These are phyloP conservation scores for Drosophila parvula DNA, from an alignment of 1,140 invertebrate species.

Conservation along the genomic window DNA sequence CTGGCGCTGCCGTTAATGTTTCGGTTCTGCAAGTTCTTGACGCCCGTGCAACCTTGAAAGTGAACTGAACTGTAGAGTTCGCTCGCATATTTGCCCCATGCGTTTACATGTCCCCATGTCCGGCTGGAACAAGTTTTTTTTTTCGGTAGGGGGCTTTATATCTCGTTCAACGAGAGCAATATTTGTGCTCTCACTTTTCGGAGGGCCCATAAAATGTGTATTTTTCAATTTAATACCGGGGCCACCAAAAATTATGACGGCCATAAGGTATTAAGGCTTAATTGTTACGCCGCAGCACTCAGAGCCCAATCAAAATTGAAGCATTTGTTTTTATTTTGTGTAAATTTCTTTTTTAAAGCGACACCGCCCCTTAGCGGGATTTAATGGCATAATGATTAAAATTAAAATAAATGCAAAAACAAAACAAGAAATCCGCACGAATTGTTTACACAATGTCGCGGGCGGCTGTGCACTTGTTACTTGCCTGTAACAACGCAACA, in stretches of 20 bases:
- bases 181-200: conserved; percentile 42
- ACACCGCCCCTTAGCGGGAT: conserved; percentile 14
- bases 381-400: conserved; percentile 55
- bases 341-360: conserved; percentile 18
- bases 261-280: conserved; percentile 22
- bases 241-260: conserved; percentile 25
- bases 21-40: conserved; percentile 65
- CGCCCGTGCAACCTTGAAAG: conserved; percentile 69
- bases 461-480: conserved; percentile 48
- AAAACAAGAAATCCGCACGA: conserved; percentile 36
- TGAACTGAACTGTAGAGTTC: conserved; percentile 57
- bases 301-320: conserved; percentile 27
- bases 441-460: conserved; percentile 59
- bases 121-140: conserved; percentile 48
- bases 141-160: neutral
- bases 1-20: conserved; percentile 42
- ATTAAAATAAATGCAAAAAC: conserved; percentile 40
- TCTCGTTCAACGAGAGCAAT: conserved; percentile 32
- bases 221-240: conserved; percentile 15
- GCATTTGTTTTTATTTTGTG: conserved; percentile 20
- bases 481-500: conserved; percentile 52
- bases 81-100: conserved; percentile 53
- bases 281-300: conserved; percentile 17
- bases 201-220: conserved; percentile 24
- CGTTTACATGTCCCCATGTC: conserved; percentile 52